Conservation (phyloP, 1,140 invertebrate species). For the Anthonomus grandis region DNA sequence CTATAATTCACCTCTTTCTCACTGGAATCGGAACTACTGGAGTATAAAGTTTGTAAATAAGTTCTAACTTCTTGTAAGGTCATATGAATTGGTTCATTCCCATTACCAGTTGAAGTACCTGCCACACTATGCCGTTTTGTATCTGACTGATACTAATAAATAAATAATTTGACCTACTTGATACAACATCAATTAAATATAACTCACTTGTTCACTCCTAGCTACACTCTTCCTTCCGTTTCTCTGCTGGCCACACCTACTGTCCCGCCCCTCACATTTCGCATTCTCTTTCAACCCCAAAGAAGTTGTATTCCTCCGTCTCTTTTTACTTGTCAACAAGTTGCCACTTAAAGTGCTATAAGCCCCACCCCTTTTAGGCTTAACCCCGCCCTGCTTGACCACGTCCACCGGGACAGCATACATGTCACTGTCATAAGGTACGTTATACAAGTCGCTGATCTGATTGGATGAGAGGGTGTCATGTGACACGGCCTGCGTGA, state of each 20-base stretch:
- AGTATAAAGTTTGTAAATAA: slow-evolving; percentile 75
- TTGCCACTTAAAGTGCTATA: slow-evolving; percentile 31
- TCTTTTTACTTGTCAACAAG: slow-evolving; percentile 48
- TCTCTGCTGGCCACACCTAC: not conserved
- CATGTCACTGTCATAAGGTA: slow-evolving; percentile 80
- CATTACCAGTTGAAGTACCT: slow-evolving; percentile 50
- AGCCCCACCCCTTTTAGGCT: slow-evolving; percentile 54
- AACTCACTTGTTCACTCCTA: slow-evolving; percentile 13
- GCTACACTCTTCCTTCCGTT: slow-evolving; percentile 10
- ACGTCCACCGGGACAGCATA: slow-evolving; percentile 81
- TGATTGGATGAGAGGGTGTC: slow-evolving; percentile 68
- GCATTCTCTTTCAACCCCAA: slow-evolving; percentile 48
- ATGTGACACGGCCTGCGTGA: slow-evolving; percentile 81
- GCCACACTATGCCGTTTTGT: slow-evolving; percentile 57
- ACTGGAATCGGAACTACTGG: slow-evolving; percentile 61
- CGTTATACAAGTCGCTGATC: slow-evolving; percentile 80
- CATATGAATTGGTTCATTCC: slow-evolving; percentile 75
- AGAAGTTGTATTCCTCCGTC: slow-evolving; percentile 57
- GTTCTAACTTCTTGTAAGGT: slow-evolving; percentile 80
- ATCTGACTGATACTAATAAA: slow-evolving; percentile 32
- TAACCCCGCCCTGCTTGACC: slow-evolving; percentile 56
- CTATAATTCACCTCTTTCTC: slow-evolving; percentile 53
- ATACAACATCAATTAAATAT: too few relatives aligned
- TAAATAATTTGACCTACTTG: not conserved
- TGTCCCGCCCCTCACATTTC: not conserved